Evolutionary conservation across 1,140 invertebrate species (phyloP).

Genomic region (Yoshiicerus persimilis): DNA sequence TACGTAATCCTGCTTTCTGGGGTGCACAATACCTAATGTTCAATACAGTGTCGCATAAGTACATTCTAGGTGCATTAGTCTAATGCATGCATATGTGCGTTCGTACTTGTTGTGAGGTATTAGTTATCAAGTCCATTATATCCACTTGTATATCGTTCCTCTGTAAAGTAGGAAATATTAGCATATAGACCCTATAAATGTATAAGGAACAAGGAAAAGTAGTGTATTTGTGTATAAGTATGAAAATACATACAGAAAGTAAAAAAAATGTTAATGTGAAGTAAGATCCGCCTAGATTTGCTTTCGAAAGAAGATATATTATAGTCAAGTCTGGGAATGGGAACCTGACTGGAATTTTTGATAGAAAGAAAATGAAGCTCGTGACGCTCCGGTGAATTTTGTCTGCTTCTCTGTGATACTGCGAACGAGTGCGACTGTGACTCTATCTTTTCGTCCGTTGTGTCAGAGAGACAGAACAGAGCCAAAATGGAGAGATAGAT

Average conservation of each 20-base stretch:
- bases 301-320: not conserved
- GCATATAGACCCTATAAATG: too few relatives aligned
- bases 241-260: not conserved
- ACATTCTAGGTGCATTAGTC: not conserved
- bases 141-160: too few relatives aligned
- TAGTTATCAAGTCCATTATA: too few relatives aligned
- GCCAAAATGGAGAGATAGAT: not conserved
- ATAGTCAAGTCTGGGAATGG: not conserved
- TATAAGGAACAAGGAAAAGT: too few relatives aligned
- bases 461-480: not conserved
- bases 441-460: not conserved
- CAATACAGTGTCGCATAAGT: not conserved
- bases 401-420: not conserved
- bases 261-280: not conserved
- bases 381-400: not conserved
- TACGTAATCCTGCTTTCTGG: not conserved
- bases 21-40: not conserved
- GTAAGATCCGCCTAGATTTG: not conserved
- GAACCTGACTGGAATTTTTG: slow-evolving; percentile 16
- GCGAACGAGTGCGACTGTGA: not conserved
- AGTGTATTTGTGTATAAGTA: not conserved
- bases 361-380: not conserved
- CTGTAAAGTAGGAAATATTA: too few relatives aligned
- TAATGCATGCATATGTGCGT: not conserved
- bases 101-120: not conserved